A percentile compares a stretch with the other conserved stretches of the same genome.
Evolutionary conservation across 2,113 vertebrate species (phyloP).

Genomic region (Diadophis punctatus): DNA sequence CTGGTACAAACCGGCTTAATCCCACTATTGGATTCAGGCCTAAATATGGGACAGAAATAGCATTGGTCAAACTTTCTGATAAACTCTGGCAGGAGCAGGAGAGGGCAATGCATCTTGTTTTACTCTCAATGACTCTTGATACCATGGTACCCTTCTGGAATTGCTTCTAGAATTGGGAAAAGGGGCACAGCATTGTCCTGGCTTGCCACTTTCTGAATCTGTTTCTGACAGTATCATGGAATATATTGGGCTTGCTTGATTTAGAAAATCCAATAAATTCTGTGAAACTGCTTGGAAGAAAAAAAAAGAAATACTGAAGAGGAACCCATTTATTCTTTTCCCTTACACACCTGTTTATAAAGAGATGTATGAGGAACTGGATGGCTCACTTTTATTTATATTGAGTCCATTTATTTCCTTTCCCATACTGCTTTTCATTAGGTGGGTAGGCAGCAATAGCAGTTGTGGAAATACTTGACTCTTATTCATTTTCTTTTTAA

Average conservation of each 20-base stretch:
- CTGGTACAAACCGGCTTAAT: no score
- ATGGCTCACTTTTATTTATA: neutral
- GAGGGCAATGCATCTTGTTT: neutral
- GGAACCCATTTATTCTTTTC: neutral
- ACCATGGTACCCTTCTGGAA: no score
- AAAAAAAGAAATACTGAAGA: neutral
- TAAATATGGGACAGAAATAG: no score
- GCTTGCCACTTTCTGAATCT: neutral
- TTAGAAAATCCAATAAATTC: no score
- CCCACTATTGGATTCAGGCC: no score
- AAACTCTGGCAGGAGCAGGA: no score
- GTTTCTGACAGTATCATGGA: neutral
- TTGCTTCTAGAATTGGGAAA: no score
- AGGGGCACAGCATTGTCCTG: neutral
- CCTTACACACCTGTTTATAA: neutral
- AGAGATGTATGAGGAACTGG: neutral
- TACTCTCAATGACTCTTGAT: neutral
- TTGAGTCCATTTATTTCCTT: neutral
- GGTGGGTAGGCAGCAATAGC: neutral
- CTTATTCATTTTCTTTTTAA: neutral
- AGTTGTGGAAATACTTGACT: neutral
- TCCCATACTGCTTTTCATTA: neutral
- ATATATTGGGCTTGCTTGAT: no score
- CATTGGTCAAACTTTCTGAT: no score
- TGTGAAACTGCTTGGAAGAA: neutral